Conservation (phyloP, 2,113 vertebrate genomes). For the Cairina moschata region DNA sequence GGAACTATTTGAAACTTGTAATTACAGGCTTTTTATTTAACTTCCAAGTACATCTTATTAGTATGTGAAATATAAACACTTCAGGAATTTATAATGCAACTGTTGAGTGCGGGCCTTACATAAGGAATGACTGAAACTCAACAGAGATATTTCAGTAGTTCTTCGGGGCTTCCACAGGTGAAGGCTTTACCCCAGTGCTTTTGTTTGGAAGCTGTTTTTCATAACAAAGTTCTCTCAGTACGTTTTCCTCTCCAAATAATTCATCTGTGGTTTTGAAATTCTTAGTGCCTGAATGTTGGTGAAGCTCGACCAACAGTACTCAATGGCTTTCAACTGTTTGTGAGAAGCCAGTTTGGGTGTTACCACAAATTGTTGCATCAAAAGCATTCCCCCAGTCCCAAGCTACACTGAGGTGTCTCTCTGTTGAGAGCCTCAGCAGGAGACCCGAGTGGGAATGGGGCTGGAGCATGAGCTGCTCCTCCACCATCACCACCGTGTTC, state of each 20-base stretch:
- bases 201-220: not conserved
- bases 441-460: fast-evolving
- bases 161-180: not conserved
- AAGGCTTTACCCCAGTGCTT: not conserved
- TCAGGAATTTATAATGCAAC: not conserved
- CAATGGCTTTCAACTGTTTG: not conserved
- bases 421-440: not conserved
- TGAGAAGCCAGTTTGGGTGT: not conserved
- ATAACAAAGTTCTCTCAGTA: not conserved
- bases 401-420: not conserved
- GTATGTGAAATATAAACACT: not conserved
- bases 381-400: not conserved
- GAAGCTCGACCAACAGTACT: not conserved
- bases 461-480: not conserved
- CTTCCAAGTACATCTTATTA: not conserved
- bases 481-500: not conserved
- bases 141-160: not conserved
- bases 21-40: slow-evolving; percentile 5
- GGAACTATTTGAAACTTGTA: not conserved
- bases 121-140: not conserved
- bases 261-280: not conserved
- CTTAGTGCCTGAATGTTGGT: not conserved
- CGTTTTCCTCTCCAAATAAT: not conserved
- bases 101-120: not conserved
- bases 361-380: not conserved